Base-by-base conservation (phyloP, 2,113 vertebrate genomes). In the Hippocampus zosterae region DNA sequence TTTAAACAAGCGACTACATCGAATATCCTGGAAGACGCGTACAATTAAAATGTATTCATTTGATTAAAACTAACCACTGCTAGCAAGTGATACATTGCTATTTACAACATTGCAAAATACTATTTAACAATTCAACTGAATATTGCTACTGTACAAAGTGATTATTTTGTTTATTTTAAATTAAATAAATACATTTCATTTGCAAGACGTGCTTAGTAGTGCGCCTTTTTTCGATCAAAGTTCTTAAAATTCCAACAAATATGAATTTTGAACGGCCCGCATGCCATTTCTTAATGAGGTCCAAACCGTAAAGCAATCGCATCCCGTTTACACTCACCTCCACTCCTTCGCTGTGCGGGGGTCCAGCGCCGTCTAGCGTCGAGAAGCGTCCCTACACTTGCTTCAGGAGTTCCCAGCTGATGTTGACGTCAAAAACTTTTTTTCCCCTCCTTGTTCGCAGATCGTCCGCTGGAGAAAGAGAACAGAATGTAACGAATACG, bases 291-390 rank as follows among this genome's bases (percentile, higher is more conserved):
- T 19, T 33, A 60, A 60, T 29, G 57, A 57, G 55, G 23, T 25
- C 55, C 23, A 59, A 60, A 33, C 25, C 6, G 15, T 23, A 73
- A 73, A 75, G 16, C 44, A 37, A 21, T 2, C 0, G 1, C 57
- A 19, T 53, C 52, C 21, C 33, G 25, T 7, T 60, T 29, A 7
- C 15, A 5, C 57, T 60, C 13, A 15, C 57, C 16, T 33, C 18
- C 16, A 2, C 16, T 33, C 52, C 52, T 3, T n/a, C 9, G n/a
- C 16, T 73, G 11, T 53, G 70, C 50, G 11, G 65, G 82, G 72
- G 8, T 48, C 37, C 75, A 73, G 77, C 89, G 80, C 89, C 84
- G 41, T 62, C 82, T 85, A 77, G 82, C 68, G 89, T 78, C 23
- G 1, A 7, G 19, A 3, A 19, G 8, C 21, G 60, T 13, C 1